Base-by-base conservation (phyloP, 2,113 vertebrate species). In the Zosterops hypoxanthus region DNA sequence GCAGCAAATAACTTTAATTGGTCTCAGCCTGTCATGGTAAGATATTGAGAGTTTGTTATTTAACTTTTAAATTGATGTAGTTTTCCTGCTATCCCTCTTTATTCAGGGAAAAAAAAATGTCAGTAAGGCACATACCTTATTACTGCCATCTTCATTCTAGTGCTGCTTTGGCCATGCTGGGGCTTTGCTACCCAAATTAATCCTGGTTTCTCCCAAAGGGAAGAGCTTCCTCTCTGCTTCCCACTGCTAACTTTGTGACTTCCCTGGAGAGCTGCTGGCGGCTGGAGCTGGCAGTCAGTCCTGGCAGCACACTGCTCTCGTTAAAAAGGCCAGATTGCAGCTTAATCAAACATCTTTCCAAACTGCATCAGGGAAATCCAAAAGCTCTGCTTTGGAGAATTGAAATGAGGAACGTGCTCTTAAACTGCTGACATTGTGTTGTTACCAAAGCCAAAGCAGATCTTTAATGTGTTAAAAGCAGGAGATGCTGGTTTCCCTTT, bases 371-470 rank as follows among this genome's bases (percentile, higher is more conserved):
- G 81, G 88, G 71, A 94, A 82, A 95, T 91, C 60, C 83, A 91
- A 75, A 94, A 86, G 53, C 83, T 84, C 53, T 71, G 65, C 86
- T 94, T 91, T 82, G 86, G 91, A 95, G 94, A 94, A 92, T 82
- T 75, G 73, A 91, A 91, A 96, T 18, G 65, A 95, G 88, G 83
- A 93, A 89, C 18, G 7, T 69, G 86, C 83, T 81, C 29, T 60
- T 68, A 64, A 95, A 87, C 68, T 44, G 91, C 94, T 95, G 95
- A 96, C 41, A 9, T 7, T 4, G 76, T 75, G 52, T 25, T 69
- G 66, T 46, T 85, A 21, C 31, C 0, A 5, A 21, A 2, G n/a
- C 79, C 88, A 41, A 29, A 90, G 88, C 72, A 82, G 88, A 72
- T 82, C 83, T 90, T 83, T 64, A 63, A 39, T 49, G 24, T 71